Evolutionary conservation across 1,140 invertebrate species (phyloP), one percentile per base, ranked within the genome.

Genomic region (Coptotermes formosanus): DNA sequence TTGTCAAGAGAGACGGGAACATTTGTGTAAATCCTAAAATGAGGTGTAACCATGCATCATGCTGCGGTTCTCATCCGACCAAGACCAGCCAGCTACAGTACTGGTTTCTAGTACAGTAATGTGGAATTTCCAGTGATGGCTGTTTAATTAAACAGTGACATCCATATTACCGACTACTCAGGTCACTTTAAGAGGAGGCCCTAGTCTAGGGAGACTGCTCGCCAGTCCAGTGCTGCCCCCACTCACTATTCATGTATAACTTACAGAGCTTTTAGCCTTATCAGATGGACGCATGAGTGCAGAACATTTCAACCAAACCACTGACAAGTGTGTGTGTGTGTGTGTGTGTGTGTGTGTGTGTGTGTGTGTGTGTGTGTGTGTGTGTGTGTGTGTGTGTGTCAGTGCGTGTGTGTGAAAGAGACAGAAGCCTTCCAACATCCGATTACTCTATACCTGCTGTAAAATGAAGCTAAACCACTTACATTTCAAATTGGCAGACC

Each of bases 261-360:
- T 75, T 75, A 75, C 64, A 30, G 25, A 30, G 64, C 64, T 75
- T 30, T 75, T 75, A 75, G 64, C 64, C 64, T 75, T 75, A 75
- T 75, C 64, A 75, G 64, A 75, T 75, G 64, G 64, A 75, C 2
- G 64, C 64, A 2, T 30, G 64, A 75, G 64, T 75, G 64, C 64
- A 75, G 25, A 55, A 55, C 52, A 16, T 55, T 55, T 55, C 16
- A 55, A 16, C n/a, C 9, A 75, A 75, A 30, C 64, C 25, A 11
- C 64, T 19, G 21, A 23, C 55, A 23, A 59, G 55, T 19, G 55
- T 19, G 55, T 38, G 38, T 38, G 21, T 59, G 21, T 14, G 21
- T 7, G 21, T 14, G 16, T 7, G 25, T 30, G 64, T 9, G 25
- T n/a, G 64, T n/a, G 64, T 19, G 55, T 19, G 55, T 38, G 38